Conservation (phyloP, 2,888 invertebrate genomes). For the Agrilus cyanescens region DNA sequence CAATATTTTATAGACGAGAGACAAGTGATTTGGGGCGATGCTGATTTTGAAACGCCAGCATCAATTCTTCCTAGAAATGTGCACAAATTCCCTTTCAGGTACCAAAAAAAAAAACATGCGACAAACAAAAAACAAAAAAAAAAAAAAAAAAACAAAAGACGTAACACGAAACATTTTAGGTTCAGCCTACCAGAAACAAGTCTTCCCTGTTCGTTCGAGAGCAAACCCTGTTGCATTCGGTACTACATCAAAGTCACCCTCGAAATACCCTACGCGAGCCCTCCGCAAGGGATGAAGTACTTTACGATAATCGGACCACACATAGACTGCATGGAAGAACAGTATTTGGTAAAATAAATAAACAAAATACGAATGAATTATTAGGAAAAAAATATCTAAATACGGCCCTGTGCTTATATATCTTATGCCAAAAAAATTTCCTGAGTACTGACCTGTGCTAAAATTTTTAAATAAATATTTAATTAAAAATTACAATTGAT, state of each 20-base stretch:
- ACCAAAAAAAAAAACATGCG: conserved; percentile 8
- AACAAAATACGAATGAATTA: too few relatives aligned
- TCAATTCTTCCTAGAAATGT: conserved; percentile 59
- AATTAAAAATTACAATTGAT: conserved; percentile 1
- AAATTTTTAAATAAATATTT: not conserved
- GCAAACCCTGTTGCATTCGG: conserved; percentile 57
- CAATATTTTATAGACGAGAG: conserved; percentile 67
- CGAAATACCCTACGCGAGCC: conserved; percentile 66
- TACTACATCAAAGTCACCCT: conserved; percentile 63
- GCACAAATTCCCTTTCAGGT: conserved; percentile 53
- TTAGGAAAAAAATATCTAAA: too few relatives aligned
- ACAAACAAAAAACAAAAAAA: not conserved
- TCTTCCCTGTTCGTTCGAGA: conserved; percentile 67
- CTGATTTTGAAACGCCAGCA: conserved; percentile 46
- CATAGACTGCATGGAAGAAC: conserved; percentile 71
- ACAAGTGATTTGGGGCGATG: conserved; percentile 62
- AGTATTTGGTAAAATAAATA: conserved; percentile 59
- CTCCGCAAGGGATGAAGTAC: conserved; percentile 69
- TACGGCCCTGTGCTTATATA: too few relatives aligned
- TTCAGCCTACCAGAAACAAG: conserved; percentile 62
- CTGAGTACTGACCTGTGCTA: too few relatives aligned
- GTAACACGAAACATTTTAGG: conserved; percentile 16
- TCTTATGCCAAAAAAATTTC: too few relatives aligned
- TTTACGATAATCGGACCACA: conserved; percentile 68
- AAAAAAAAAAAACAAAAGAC: not conserved